Evolutionary conservation across 1,140 invertebrate species (phyloP).

Genomic region (Diabrotica undecimpunctata): DNA sequence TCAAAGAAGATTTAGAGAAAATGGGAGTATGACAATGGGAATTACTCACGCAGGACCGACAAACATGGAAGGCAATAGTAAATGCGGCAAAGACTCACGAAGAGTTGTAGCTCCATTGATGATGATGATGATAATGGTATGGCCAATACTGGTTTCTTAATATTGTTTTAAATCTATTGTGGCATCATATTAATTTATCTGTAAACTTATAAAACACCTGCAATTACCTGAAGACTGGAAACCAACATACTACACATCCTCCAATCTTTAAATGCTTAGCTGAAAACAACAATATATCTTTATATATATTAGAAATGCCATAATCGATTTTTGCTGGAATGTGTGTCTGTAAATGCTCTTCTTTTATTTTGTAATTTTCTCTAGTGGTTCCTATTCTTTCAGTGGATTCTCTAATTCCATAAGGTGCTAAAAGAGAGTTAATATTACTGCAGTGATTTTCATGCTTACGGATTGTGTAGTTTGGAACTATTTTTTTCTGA

Average conservation of each 20-base stretch:
- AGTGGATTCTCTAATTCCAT: conserved; percentile 89
- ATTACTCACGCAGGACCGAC: no score
- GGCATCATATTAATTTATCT: neutral
- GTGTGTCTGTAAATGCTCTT: conserved; percentile 64
- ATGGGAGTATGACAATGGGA: no score
- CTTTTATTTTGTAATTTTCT: conserved; percentile 56
- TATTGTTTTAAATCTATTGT: no score
- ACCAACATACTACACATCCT: conserved; percentile 86
- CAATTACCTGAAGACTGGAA: conserved; percentile 75
- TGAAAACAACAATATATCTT: conserved; percentile 80
- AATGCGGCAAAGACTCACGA: no score
- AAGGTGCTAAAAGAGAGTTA: conserved; percentile 70
- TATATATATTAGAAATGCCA: conserved; percentile 72
- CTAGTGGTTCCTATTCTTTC: conserved; percentile 74
- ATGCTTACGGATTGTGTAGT: no score
- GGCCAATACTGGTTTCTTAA: no score
- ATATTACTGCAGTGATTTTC: no score
- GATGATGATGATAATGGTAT: no score
- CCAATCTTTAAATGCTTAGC: conserved; percentile 70
- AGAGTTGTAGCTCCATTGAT: no score
- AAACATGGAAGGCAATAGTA: no score
- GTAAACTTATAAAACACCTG: neutral
- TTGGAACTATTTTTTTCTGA: no score
- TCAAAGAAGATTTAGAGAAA: no score
- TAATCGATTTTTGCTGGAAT: conserved; percentile 88